phyloP scores from a whole-genome alignment of 2,113 vertebrate genomes.

The Castor canadensis region DNA sequence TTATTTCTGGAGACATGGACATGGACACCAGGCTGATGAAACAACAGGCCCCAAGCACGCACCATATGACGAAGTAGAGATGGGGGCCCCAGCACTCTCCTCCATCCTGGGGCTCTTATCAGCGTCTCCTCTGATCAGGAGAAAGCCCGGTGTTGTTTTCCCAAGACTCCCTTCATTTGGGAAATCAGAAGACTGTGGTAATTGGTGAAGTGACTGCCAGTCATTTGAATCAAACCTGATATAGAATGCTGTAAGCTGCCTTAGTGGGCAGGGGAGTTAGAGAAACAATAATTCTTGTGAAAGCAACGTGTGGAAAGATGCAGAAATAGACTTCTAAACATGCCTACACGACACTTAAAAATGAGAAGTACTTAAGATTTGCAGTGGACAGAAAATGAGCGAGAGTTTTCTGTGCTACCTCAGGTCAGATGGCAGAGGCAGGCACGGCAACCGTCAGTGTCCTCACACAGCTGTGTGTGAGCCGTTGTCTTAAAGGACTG shows the following conservation, averaged over 20 bases:
- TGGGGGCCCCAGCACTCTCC: rapidly evolving
- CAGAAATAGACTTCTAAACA: rapidly evolving
- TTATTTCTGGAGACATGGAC: background rate
- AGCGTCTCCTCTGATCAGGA: background rate
- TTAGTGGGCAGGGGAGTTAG: background rate
- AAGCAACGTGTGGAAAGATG: rapidly evolving
- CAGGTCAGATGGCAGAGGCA: rapidly evolving
- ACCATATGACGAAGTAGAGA: rapidly evolving
- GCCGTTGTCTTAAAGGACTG: background rate
- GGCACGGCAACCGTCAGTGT: rapidly evolving
- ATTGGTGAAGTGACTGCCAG: rapidly evolving
- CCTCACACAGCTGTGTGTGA: rapidly evolving
- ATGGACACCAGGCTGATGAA: rapidly evolving
- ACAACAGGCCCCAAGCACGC: rapidly evolving
- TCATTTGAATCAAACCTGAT: background rate
- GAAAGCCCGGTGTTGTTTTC: background rate
- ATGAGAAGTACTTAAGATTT: background rate
- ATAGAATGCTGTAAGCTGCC: rapidly evolving
- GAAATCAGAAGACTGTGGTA: rapidly evolving
- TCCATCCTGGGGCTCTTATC: rapidly evolving
- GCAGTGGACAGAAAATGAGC: rapidly evolving
- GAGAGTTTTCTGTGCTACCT: background rate
- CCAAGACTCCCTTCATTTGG: rapidly evolving
- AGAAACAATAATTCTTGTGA: background rate
- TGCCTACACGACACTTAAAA: background rate